These are phyloP conservation scores for Acrocyrtus sp. DNA, from an alignment of 2,888 invertebrate genomes.

Conservation along the genomic window DNA sequence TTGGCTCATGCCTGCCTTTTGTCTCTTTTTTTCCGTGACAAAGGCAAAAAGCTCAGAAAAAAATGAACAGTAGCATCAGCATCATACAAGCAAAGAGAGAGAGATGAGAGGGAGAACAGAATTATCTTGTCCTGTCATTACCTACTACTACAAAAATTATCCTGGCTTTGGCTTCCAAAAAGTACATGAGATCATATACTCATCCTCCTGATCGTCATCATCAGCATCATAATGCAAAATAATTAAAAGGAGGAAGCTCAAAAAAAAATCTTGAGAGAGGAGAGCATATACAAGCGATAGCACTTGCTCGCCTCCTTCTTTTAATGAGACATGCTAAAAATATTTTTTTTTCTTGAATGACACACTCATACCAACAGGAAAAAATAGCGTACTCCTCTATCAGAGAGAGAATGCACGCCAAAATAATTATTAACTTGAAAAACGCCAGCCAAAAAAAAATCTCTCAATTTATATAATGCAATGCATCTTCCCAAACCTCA, in stretches of 20 bases:
- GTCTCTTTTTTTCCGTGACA: conserved; percentile 7
- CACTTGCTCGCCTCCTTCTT: not conserved
- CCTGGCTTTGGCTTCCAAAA: not conserved
- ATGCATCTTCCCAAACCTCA: too few species aligned
- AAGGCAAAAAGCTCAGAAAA: too few species aligned
- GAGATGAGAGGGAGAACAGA: not conserved
- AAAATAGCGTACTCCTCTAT: too few species aligned
- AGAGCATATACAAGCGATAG: not conserved
- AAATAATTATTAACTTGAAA: conserved; percentile 33
- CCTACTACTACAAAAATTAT: conserved; percentile 28
- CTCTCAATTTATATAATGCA: not conserved
- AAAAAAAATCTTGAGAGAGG: conserved; percentile 7
- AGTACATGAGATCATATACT: not conserved
- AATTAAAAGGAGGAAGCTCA: conserved; percentile 27
- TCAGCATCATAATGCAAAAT: conserved; percentile 34
- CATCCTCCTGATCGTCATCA: conserved; percentile 13
- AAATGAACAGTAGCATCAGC: too few species aligned
- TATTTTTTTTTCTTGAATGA: conserved; percentile 13
- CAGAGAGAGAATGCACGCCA: too few species aligned
- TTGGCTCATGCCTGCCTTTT: conserved; percentile 38
- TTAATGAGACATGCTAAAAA: conserved; percentile 43
- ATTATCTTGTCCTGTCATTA: conserved; percentile 44
- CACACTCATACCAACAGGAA: too few species aligned
- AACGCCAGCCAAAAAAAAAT: not conserved
- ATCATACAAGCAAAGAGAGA: not conserved